These are phyloP conservation scores for Tapirus terrestris DNA, from an alignment of 2,113 vertebrate genomes.

Conservation along the genomic window DNA sequence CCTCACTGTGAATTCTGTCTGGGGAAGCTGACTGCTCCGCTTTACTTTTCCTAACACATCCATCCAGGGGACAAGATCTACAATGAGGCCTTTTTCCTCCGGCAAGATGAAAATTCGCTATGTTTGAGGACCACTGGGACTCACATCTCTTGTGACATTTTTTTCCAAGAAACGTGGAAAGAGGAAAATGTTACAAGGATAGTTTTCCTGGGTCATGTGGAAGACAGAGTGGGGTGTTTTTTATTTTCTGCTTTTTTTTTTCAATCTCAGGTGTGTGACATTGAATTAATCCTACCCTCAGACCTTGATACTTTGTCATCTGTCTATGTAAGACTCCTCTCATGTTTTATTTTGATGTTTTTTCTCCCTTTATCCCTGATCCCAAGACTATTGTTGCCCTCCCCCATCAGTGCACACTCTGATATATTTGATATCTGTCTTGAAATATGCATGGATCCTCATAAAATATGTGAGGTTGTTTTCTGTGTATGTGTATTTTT, in stretches of 20 bases:
- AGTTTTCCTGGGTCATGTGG: neutral
- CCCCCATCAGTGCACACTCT: neutral
- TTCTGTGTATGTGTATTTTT: slow-evolving; percentile 13
- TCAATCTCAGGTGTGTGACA: neutral
- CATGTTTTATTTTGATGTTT: neutral
- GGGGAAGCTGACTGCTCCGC: neutral
- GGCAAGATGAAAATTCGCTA: neutral
- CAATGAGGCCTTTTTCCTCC: neutral
- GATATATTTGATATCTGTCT: neutral
- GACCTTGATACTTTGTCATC: neutral
- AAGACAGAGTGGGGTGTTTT: neutral
- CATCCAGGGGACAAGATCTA: neutral
- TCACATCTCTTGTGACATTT: neutral
- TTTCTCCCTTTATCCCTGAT: neutral
- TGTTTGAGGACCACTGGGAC: neutral
- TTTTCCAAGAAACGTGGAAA: neutral
- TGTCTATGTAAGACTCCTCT: neutral
- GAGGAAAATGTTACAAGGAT: neutral
- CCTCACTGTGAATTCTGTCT: neutral
- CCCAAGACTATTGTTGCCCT: neutral
- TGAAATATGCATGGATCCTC: slow-evolving; percentile 39
- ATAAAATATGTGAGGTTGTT: slow-evolving; percentile 22
- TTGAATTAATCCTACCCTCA: neutral
- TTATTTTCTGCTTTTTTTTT: neutral
- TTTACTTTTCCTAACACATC: neutral